Base-by-base conservation (phyloP, 2,797 vertebrate species). In the Eutrigla gurnardus region DNA sequence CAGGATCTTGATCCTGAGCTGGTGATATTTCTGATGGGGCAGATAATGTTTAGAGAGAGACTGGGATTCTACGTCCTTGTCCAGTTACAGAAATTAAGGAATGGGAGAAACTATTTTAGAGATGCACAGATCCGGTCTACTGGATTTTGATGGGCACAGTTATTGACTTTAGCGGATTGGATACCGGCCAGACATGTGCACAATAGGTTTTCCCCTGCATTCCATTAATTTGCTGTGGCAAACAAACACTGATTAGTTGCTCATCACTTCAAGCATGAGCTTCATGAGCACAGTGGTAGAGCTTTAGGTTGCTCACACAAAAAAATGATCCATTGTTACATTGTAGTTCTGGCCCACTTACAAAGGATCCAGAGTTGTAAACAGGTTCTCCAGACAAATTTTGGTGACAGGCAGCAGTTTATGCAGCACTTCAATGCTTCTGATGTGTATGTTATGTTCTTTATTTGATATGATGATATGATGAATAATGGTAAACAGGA, bases 1-100 rank as follows among this genome's bases (percentile, higher is more conserved):
- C 69, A 98, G 91, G 81, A 98, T 98, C 94, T 98, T 98, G 84
- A 98, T 98, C 60, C 97, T 94, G 66, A 98, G 86, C 90, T 98
- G 97, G 89, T 98, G 97, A 86, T 97, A 95, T 94, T 96, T 97
- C 97, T 98, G 86, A 9, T 5, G 36, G 61, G 8, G 46, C 4
- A 72, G 6, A 63, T 11, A 14, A 25, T 42, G 3, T 73, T 67
- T 15, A 73, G 47, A 78, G 5, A 81, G 37, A 73, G 17, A 33
- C 5, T 32, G 6, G 25, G 25, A 53, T 25, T 13, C 14, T 46
- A 12, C 18, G 13, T 52, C 18, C 12, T 53, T 53, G 13, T 14
- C 46, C n/a, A 32, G 32, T 32, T 32, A 32, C 6, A 52, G 5
- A 11, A 32, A 52, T 49, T 7, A 49, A 7, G 8, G 46, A 49